Base-by-base conservation (phyloP, 2,113 vertebrate genomes). In the Alligator mississippiensis region DNA sequence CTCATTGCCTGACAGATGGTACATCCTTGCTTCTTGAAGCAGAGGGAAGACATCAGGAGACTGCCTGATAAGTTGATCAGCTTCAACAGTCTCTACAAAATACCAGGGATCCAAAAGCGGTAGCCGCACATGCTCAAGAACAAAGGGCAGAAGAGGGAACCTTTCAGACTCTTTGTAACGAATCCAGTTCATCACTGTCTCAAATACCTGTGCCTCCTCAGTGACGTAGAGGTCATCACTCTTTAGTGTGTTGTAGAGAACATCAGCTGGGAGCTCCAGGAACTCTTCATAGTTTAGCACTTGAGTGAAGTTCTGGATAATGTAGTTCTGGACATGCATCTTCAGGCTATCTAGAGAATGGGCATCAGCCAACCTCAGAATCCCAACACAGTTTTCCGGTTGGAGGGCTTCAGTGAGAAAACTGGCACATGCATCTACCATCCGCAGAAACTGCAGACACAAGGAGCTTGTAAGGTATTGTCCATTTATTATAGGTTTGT, bases 1-100 rank as follows among this genome's bases (percentile, higher is more conserved):
- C 99, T 99, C 99, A 47, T 98, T 98, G 85, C 99, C 99, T 5
- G 99, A 99, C 76, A 99, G 98, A 93, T 99, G 98, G 95, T 99
- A 99, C 96, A 97, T 98, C 60, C 99, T 98, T 57, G 99, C 98
- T 97, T 99, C 99, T 97, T 99, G 99, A 82, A 99, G 96, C 90
- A 99, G 96, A 11, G 98, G 97, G 93, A 99, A 99, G 21, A 98
- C 98, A 63, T 99, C 98, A 2, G 98, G 98, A 91, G 99, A 99
- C 91, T 96, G 93, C 22, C 99, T 98, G 91, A 99, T 98, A 85
- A 99, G 96, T 75, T 98, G 97, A 63, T 99, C 98, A 0, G 98
- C 98, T 97, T 99, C 99, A 74, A 99, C 99, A 19, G 96, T 98
- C 79, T 99, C 99, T 84, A 99, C 99, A 8, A 99, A 99, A 95